Percentiles rank a stretch among this genome's conserved stretches.
These are phyloP conservation scores for Chloroceryle amazona DNA, from an alignment of 2,797 vertebrate genomes.

Conservation along the genomic window DNA sequence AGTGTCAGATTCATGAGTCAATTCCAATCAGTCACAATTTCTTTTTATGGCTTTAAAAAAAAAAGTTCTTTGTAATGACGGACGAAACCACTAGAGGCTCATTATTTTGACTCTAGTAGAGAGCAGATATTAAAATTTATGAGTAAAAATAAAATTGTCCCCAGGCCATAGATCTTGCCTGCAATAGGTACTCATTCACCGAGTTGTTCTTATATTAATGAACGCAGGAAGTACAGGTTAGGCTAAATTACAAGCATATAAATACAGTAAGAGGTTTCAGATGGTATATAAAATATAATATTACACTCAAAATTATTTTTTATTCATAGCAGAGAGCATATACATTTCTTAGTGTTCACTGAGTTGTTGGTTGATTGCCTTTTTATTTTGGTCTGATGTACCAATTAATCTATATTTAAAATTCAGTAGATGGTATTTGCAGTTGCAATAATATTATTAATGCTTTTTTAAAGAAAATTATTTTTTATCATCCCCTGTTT, in stretches of 20 bases:
- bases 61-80: neutral
- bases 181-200: constrained; percentile 20
- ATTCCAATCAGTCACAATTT: neutral
- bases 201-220: constrained; percentile 16
- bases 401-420: neutral
- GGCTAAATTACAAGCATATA: constrained; percentile 38
- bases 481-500: neutral
- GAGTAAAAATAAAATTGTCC: constrained; percentile 64
- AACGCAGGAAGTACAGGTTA: constrained; percentile 29
- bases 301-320: neutral
- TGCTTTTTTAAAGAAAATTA: neutral
- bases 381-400: neutral
- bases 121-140: constrained; percentile 56
- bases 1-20: neutral
- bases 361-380: too few species aligned
- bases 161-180: neutral
- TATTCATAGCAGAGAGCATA: neutral
- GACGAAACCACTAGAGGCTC: constrained; percentile 34
- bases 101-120: constrained; percentile 38
- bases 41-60: neutral
- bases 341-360: neutral
- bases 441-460: neutral
- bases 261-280: constrained; percentile 19
- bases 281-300: neutral
- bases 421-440: neutral